phyloP scores from a whole-genome alignment of 1,140 invertebrate species.

The Apis florea region DNA sequence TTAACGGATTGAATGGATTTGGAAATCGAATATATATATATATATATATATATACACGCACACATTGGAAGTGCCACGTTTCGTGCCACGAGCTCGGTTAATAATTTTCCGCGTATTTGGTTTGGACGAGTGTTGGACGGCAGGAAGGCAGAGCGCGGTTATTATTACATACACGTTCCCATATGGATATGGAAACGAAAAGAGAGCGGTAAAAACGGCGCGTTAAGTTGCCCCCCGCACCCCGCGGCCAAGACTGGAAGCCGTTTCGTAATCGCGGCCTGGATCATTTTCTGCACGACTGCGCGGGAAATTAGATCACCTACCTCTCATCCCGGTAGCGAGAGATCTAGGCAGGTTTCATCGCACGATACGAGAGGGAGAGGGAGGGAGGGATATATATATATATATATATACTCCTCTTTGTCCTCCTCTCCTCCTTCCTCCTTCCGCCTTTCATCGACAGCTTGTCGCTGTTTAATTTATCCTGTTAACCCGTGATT shows the following conservation, averaged over 20 bases:
- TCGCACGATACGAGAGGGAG: conserved; percentile 61
- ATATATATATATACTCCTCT: too few species aligned
- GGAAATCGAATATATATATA: neutral
- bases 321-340: conserved; percentile 78
- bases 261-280: conserved; percentile 79
- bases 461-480: conserved; percentile 73
- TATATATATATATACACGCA: too few species aligned
- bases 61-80: neutral
- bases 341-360: conserved; percentile 68
- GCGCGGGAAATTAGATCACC: conserved; percentile 80
- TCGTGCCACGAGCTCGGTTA: neutral
- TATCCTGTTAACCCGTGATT: conserved; percentile 73
- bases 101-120: conserved; percentile 20
- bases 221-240: conserved; percentile 69
- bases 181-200: conserved; percentile 70
- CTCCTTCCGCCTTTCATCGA: conserved; percentile 54
- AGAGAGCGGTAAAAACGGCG: conserved; percentile 69
- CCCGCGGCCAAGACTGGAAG: conserved; percentile 78
- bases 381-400: too few species aligned
- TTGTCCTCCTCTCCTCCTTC: neutral
- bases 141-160: conserved; percentile 70
- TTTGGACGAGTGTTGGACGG: conserved; percentile 38
- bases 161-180: too few species aligned
- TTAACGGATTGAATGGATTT: neutral
- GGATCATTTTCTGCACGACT: conserved; percentile 81